Conservation (phyloP, 2,888 invertebrate genomes). For the Pseudococcus jackbeardsleyi region DNA sequence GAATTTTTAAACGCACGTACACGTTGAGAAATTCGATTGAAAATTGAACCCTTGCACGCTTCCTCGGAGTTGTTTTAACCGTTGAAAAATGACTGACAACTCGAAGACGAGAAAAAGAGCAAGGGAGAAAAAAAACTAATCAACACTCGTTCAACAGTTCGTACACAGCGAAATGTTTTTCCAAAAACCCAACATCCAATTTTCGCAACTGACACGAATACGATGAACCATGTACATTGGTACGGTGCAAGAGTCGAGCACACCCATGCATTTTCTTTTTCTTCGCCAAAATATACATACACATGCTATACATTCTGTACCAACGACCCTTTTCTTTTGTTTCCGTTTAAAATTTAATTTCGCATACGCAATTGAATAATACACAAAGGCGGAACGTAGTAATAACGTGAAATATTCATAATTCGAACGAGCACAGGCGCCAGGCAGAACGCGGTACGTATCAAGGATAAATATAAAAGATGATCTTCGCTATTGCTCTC, state of each 20-base stretch:
- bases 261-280: constrained; percentile 4
- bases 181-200: constrained; percentile 42
- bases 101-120: not conserved
- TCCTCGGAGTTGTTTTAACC: not conserved
- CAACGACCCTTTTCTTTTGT: constrained; percentile 49
- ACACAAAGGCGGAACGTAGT: constrained; percentile 48
- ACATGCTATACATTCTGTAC: not conserved
- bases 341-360: constrained; percentile 57
- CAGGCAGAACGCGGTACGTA: not conserved
- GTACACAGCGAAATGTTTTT: constrained; percentile 9
- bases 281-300: not conserved
- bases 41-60: not conserved
- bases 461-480: constrained; percentile 37
- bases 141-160: constrained; percentile 48
- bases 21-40: constrained; percentile 33
- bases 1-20: constrained; percentile 14
- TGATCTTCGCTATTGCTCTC: constrained; percentile 22
- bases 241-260: constrained; percentile 5
- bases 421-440: not conserved
- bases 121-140: constrained; percentile 37
- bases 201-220: constrained; percentile 46
- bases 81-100: constrained; percentile 43
- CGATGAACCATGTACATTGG: not conserved
- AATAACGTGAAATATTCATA: constrained; percentile 57
- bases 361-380: constrained; percentile 53